A percentile compares a stretch with the other conserved stretches of the same genome.
phyloP scores from a whole-genome alignment of 2,888 invertebrate species.

The Dryobota labecula region DNA sequence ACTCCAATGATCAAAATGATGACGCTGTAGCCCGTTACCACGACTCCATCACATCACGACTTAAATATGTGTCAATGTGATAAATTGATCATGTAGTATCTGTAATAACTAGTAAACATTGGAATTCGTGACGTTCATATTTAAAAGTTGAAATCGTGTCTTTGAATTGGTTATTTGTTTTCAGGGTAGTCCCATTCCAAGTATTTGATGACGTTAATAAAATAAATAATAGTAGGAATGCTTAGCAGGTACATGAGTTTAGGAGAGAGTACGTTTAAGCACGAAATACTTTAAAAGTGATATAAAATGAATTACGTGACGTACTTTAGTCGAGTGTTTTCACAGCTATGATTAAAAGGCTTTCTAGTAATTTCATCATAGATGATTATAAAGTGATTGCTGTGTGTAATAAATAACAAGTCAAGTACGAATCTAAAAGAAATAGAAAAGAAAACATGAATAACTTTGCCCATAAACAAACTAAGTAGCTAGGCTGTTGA shows the following conservation, averaged over 20 bases:
- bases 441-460: too few relatives aligned
- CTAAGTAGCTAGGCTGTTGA: too few relatives aligned
- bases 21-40: background rate
- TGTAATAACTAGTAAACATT: conserved; percentile 14
- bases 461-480: too few relatives aligned
- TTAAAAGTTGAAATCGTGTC: conserved; percentile 20
- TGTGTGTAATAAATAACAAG: background rate
- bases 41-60: conserved; percentile 9
- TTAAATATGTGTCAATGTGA: conserved; percentile 44
- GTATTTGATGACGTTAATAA: conserved; percentile 17
- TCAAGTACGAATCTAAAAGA: background rate
- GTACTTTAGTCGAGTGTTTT: conserved; percentile 13
- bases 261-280: conserved; percentile 8
- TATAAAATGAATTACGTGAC: background rate
- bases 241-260: background rate
- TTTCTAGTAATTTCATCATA: conserved; percentile 20
- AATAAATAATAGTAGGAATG: conserved; percentile 14
- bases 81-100: conserved; percentile 32
- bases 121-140: conserved; percentile 34
- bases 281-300: background rate
- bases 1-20: background rate
- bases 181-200: conserved; percentile 33
- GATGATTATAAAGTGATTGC: background rate
- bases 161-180: conserved; percentile 29
- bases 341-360: conserved; percentile 1